Base-by-base conservation (phyloP, 2,797 vertebrate species). In the Ptychobarbus kaznakovi region DNA sequence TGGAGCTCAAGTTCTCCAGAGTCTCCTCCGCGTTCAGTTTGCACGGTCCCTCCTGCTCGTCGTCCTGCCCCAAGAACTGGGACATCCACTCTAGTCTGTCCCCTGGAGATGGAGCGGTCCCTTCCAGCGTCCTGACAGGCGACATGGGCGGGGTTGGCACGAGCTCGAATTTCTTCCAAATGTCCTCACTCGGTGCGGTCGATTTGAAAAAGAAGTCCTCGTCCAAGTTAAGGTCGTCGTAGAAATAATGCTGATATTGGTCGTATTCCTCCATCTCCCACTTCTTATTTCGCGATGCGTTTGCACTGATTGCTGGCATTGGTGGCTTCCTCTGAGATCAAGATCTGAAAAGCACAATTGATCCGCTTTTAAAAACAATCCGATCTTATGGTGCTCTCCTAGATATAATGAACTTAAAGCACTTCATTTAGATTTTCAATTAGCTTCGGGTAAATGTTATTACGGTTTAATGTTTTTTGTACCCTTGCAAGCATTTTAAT, bases 131-230 rank as follows among this genome's bases (percentile, higher is more conserved):
- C 90, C 95, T 95, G 88, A 95, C 92, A 1, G 97, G 97, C 65
- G 97, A 97, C 92, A 95, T 93, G 90, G 97, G 97, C 94, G 97
- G 90, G 96, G 97, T 92, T 94, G 97, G 93, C 86, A 99, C 96
- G 89, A 99, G 95, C 93, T 99, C 97, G 89, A 99, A 99, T 95
- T 99, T 99, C 95, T 99, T 99, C 98, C 98, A 99, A 90, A 99
- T 98, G 91, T 99, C 98, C 93, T 98, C 98, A 85, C 97, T 98
- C 89, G 97, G 97, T 12, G 97, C 97, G 4, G 96, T 97, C 87
- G 96, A 98, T 92, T 96, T 97, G 91, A 97, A 97, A 90, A 97
- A 97, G 92, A 97, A 97, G 92, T 99, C 97, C 93, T 98, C 97
- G 77, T 95, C 96, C 80, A 94, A 93, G 88, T 98, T 96, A 84